Conservation (phyloP, 2,888 invertebrate genomes). For the Matsumyia berberina region DNA sequence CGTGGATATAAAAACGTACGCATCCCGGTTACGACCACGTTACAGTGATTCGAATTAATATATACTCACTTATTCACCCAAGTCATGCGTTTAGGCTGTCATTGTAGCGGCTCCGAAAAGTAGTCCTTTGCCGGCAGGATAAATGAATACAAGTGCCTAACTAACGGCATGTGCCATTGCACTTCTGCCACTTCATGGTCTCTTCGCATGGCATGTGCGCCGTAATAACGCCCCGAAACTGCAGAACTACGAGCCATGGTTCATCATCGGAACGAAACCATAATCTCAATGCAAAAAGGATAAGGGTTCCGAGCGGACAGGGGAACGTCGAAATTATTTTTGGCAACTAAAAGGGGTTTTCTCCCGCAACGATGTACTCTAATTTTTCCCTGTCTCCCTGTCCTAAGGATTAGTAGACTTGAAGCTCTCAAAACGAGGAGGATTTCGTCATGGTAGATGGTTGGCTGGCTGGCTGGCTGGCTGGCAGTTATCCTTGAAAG, state of each 20-base stretch:
- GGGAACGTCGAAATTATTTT: slow-evolving; percentile 31
- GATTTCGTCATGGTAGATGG: slow-evolving; percentile 71
- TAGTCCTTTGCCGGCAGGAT: slow-evolving; percentile 52
- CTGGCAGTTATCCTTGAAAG: slow-evolving; percentile 66
- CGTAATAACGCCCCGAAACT: slow-evolving; percentile 61
- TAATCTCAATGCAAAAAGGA: slow-evolving; percentile 62
- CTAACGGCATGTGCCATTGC: slow-evolving; percentile 72
- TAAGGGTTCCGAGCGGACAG: background rate
- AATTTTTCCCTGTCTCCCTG: slow-evolving; percentile 52
- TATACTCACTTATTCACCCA: slow-evolving; percentile 75
- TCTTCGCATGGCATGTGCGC: slow-evolving; percentile 42
- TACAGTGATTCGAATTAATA: slow-evolving; percentile 78
- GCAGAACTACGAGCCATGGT: slow-evolving; percentile 26
- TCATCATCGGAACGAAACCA: background rate
- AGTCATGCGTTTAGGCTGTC: slow-evolving; percentile 74
- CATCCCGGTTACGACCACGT: slow-evolving; percentile 74
- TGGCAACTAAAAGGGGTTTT: slow-evolving; percentile 54
- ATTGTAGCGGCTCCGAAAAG: slow-evolving; percentile 63
- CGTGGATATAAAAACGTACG: slow-evolving; percentile 64
- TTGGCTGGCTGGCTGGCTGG: slow-evolving; percentile 41
- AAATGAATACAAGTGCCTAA: slow-evolving; percentile 73
- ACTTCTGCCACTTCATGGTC: slow-evolving; percentile 63
- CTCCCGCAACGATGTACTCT: slow-evolving; percentile 24
- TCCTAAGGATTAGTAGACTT: slow-evolving; percentile 68
- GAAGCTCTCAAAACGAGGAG: slow-evolving; percentile 66